These are phyloP conservation scores for Euwallacea similis DNA, from an alignment of 1,140 invertebrate genomes.

Conservation along the genomic window DNA sequence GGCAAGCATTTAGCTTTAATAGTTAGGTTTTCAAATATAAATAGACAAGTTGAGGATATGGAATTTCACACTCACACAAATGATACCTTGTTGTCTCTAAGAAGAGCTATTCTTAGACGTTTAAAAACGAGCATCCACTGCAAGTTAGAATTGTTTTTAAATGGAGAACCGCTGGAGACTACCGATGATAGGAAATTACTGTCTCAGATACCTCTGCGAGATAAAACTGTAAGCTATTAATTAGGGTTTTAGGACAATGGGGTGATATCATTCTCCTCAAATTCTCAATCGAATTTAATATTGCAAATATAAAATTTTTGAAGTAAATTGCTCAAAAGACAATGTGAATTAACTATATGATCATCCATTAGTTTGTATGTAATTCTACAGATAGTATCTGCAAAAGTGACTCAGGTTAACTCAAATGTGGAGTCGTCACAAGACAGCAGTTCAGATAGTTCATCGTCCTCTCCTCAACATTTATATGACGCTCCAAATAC, in stretches of 20 bases:
- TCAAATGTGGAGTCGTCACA: constrained; percentile 84
- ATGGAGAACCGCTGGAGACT: constrained; percentile 85
- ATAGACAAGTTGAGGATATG: constrained; percentile 87
- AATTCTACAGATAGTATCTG: constrained; percentile 72
- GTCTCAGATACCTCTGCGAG: constrained; percentile 81
- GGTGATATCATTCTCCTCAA: too few species aligned
- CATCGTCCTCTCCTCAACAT: constrained; percentile 83
- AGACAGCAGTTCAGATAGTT: constrained; percentile 63
- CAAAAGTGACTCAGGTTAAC: constrained; percentile 80
- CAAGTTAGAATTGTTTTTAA: constrained; percentile 88
- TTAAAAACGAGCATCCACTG: constrained; percentile 76
- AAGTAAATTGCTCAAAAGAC: too few species aligned
- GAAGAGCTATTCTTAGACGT: constrained; percentile 72
- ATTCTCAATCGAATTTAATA: too few species aligned
- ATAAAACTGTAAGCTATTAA: constrained; percentile 76
- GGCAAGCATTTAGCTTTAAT: constrained; percentile 88
- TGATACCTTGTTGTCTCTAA: constrained; percentile 83
- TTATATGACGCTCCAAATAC: constrained; percentile 75
- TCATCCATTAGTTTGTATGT: too few species aligned
- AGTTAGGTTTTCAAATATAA: constrained; percentile 86
- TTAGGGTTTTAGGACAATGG: too few species aligned
- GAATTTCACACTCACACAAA: constrained; percentile 93
- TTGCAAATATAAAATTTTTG: too few species aligned
- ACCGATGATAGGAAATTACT: constrained; percentile 87
- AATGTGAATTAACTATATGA: too few species aligned